Evolutionary conservation across 1,140 invertebrate species (phyloP).

Genomic region (Zaprionus africanus): DNA sequence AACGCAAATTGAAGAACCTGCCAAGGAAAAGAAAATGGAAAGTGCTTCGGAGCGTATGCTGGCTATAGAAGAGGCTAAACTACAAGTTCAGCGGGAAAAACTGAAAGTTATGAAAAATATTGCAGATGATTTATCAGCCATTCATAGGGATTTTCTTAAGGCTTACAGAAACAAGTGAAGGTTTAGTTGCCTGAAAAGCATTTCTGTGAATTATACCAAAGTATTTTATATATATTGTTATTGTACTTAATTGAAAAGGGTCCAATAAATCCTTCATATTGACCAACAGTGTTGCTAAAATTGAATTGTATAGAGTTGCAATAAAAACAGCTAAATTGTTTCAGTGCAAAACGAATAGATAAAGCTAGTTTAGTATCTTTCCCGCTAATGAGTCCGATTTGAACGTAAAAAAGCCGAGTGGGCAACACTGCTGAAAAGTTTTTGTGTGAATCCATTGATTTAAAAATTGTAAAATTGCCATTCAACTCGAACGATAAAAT

Average conservation of each 20-base stretch:
- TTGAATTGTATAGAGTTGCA: too few species aligned
- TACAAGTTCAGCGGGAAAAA: conserved; percentile 40
- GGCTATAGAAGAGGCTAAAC: conserved; percentile 34
- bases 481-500: neutral
- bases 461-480: neutral
- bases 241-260: too few species aligned
- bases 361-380: too few species aligned
- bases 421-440: neutral
- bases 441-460: neutral
- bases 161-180: conserved; percentile 8
- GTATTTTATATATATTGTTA: neutral
- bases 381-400: too few species aligned
- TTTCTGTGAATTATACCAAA: neutral
- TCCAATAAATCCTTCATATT: too few species aligned
- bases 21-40: neutral
- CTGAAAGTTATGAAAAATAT: conserved; percentile 37
- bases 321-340: too few species aligned
- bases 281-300: too few species aligned
- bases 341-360: too few species aligned
- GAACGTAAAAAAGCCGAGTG: too few species aligned
- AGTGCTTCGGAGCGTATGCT: neutral
- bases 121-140: conserved; percentile 24
- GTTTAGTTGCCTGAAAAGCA: neutral
- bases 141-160: conserved; percentile 38
- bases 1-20: neutral